Evolutionary conservation across 23 tunicate genomes (phyloP), one percentile per base, ranked within the genome.

Genomic region (Botrylloides violaceus): DNA sequence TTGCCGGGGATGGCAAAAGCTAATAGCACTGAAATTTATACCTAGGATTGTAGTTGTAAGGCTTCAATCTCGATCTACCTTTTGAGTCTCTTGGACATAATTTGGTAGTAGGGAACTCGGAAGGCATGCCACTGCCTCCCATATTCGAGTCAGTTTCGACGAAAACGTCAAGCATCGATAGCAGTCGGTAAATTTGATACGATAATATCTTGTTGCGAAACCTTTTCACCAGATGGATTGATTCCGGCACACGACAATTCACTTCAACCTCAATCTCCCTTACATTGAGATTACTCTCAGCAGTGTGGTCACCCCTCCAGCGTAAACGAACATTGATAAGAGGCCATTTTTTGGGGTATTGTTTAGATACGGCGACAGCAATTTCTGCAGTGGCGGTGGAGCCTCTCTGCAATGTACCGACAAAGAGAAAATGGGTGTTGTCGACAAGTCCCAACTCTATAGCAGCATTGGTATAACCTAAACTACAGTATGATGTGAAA

Each of bases 61-160:
- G 84, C 47, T 80, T 80, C 9, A 71, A 58, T 2, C 84, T 57
- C 27, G 78, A 68, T 21, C 71, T 66, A 23, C 84, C 84, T 71
- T 48, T 80, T 22, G 71, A 32, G n/a, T 53, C 61, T 20, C 49
- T 34, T 39, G 84, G 76, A 62, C 77, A 80, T 4, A 80, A 32
- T 27, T 72, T 60, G 29, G 60, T 36, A 4, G 66, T 20, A 2
- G 78, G 72, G 43, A 80, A 80, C 27, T 80, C 84, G 1, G 66
- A 21, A 20, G 84, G 84, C 35, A 57, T 71, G 12, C 29, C 66
- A 27, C 34, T 70, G 19, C 77, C 84, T 4, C 24, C 77, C 12
- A 12, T 32, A 0, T 49, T 48, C 29, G 49, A 79, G 34, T 72
- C 85, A 31, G 79, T 80, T 61, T 80, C 84, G 18, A 80, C 72